Evolutionary conservation across 2,888 invertebrate species (phyloP).

Genomic region (Himalopsyche tibetana): DNA sequence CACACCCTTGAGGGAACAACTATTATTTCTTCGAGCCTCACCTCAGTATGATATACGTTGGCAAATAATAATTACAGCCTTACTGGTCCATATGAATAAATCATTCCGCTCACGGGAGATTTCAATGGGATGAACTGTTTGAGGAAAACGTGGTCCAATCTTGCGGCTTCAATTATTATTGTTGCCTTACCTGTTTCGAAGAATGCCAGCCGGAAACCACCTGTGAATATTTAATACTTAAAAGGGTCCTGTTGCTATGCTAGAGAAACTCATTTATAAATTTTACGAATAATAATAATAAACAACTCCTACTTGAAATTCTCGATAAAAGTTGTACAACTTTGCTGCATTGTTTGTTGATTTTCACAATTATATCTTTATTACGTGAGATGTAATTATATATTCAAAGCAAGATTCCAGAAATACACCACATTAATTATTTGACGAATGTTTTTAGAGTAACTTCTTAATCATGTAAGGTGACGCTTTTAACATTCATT

Average conservation of each 20-base stretch:
- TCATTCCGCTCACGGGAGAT: slow-evolving; percentile 53
- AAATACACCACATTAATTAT: too few species aligned
- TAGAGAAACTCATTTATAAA: slow-evolving; percentile 1
- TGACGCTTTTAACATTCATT: too few species aligned
- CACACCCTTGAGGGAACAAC: slow-evolving; percentile 14
- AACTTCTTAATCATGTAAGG: too few species aligned
- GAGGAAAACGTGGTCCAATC: slow-evolving; percentile 46
- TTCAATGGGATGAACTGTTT: slow-evolving; percentile 40
- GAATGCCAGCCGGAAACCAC: slow-evolving; percentile 63
- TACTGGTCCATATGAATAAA: slow-evolving; percentile 59
- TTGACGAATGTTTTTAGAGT: too few species aligned
- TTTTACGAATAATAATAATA: slow-evolving; percentile 39
- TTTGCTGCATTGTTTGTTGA: background rate
- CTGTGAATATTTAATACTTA: slow-evolving; percentile 20
- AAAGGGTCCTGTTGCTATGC: slow-evolving; percentile 33
- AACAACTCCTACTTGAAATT: slow-evolving; percentile 35
- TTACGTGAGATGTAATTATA: too few species aligned
- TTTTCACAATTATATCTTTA: background rate
- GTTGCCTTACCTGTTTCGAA: slow-evolving; percentile 42
- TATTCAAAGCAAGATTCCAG: too few species aligned
- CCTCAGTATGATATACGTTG: background rate
- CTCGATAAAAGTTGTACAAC: background rate
- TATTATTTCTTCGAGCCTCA: slow-evolving; percentile 1
- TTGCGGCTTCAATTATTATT: slow-evolving; percentile 40
- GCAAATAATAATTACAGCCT: slow-evolving; percentile 28